Conservation (phyloP, 2,888 invertebrate species). For the Lasius platythorax region DNA sequence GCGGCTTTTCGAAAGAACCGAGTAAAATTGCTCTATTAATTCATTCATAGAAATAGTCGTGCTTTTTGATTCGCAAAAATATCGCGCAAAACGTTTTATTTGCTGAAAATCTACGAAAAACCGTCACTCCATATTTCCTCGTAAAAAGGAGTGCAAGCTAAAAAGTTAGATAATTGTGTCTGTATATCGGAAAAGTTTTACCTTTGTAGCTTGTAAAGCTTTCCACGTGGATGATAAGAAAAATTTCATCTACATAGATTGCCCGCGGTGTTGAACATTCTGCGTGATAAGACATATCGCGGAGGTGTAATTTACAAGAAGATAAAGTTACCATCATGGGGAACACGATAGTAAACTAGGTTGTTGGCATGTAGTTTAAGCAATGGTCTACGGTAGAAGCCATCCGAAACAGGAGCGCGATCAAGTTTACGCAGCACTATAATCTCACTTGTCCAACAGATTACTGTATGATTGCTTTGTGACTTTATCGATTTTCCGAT, state of each 20-base stretch:
- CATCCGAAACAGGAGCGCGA: slow-evolving; percentile 31
- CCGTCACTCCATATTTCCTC: background rate
- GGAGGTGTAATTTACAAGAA: slow-evolving; percentile 56
- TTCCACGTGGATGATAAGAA: slow-evolving; percentile 27
- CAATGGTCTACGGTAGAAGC: slow-evolving; percentile 57
- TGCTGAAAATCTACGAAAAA: slow-evolving; percentile 16
- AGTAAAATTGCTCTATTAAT: background rate
- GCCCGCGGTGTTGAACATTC: slow-evolving; percentile 27
- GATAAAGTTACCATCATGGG: slow-evolving; percentile 64
- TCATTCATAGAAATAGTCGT: background rate
- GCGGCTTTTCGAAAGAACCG: background rate
- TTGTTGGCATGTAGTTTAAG: slow-evolving; percentile 53
- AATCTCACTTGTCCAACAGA: slow-evolving; percentile 59
- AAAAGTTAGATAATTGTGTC: background rate
- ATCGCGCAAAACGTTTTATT: background rate
- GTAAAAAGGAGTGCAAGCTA: background rate
- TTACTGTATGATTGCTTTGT: slow-evolving; percentile 57
- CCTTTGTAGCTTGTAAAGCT: background rate
- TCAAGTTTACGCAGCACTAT: slow-evolving; percentile 61
- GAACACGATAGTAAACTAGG: slow-evolving; percentile 38
- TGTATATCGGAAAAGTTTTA: slow-evolving; percentile 20
- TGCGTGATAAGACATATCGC: slow-evolving; percentile 41
- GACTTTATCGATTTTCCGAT: slow-evolving; percentile 52
- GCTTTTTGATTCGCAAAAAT: slow-evolving; percentile 9
- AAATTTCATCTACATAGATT: slow-evolving; percentile 12